phyloP scores from a whole-genome alignment of 2,888 invertebrate species.

The Meliscaeva auricollis region DNA sequence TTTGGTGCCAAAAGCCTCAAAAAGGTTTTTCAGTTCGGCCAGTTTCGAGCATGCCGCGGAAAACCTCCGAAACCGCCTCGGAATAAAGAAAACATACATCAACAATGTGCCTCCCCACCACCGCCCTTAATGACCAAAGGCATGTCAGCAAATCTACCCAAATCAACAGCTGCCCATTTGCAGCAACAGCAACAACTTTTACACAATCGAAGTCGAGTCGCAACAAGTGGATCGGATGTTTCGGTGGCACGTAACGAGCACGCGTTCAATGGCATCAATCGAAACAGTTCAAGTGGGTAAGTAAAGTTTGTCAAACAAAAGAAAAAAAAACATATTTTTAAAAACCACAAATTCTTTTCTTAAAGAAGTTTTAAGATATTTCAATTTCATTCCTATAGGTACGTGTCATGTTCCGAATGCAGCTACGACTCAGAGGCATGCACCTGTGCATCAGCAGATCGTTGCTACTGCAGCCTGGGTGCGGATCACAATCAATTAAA shows the following conservation, averaged over 20 bases:
- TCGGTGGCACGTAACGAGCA: slow-evolving; percentile 87
- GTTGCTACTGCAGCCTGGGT: slow-evolving; percentile 93
- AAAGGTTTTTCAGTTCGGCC: slow-evolving; percentile 87
- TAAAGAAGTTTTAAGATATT: slow-evolving; percentile 38
- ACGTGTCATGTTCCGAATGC: slow-evolving; percentile 95
- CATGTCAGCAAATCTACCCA: slow-evolving; percentile 79
- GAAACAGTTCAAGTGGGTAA: slow-evolving; percentile 87
- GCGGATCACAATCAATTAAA: slow-evolving; percentile 84
- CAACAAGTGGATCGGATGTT: slow-evolving; percentile 87
- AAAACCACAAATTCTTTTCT: neutral
- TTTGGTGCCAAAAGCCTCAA: slow-evolving; percentile 87
- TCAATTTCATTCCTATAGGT: slow-evolving; percentile 83
- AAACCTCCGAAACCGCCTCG: slow-evolving; percentile 79
- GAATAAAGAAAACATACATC: slow-evolving; percentile 80
- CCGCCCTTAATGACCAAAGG: slow-evolving; percentile 74
- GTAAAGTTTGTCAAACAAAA: slow-evolving; percentile 70
- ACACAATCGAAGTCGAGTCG: slow-evolving; percentile 85
- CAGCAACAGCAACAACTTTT: slow-evolving; percentile 81
- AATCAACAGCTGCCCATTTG: slow-evolving; percentile 77
- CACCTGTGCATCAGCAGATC: slow-evolving; percentile 90
- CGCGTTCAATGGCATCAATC: slow-evolving; percentile 86
- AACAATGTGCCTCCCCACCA: slow-evolving; percentile 84
- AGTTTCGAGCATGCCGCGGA: slow-evolving; percentile 83
- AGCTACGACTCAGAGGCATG: slow-evolving; percentile 94
- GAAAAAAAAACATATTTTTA: no score